Evolutionary conservation across 2,797 vertebrate species (phyloP), one percentile per base, ranked within the genome.

Genomic region (Danio albolineatus): DNA sequence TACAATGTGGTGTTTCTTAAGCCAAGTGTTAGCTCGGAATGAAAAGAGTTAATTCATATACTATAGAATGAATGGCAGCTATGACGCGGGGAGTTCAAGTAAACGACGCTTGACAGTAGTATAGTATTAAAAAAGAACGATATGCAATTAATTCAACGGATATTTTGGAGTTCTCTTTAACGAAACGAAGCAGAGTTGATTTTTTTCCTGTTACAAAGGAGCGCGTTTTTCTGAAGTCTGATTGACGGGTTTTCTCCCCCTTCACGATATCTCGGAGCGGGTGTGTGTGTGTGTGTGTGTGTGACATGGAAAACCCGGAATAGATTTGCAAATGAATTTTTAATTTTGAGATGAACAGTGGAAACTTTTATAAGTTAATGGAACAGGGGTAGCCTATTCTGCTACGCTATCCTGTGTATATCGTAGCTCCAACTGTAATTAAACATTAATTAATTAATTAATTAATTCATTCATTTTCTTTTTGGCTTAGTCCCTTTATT

Each of bases 41-140:
- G 4, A 62, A 75, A 62, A 61, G 16, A 39, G 59, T 75, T 51
- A 62, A 75, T 51, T 75, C 6, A 38, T 53, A 41, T 41, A 44
- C 62, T 46, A 44, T 13, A 66, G 17, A 44, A 14, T 16, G 17
- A 21, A 64, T 64, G 38, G 28, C 46, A 16, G 6, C 5, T 4
- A 43, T 4, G 38, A 51, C 5, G 9, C 12, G 8, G 6, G 67
- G 17, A 21, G 6, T 39, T 46, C 10, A 46, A 46, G 10, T 5
- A 39, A 5, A 53, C 2, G 9, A 7, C 7, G 39, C 36, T 16
- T 13, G 10, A 21, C 54, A 12, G 54, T 5, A 54, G 6, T 43
- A 41, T 19, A 3, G 6, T 10, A 6, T 44, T 44, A 2, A 44
- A 46, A 54, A 21, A 6, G 14, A 51, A 51, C 19, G 0, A 7